phyloP scores from a whole-genome alignment of 2,113 vertebrate species.

The Thinocorus orbignyianus region DNA sequence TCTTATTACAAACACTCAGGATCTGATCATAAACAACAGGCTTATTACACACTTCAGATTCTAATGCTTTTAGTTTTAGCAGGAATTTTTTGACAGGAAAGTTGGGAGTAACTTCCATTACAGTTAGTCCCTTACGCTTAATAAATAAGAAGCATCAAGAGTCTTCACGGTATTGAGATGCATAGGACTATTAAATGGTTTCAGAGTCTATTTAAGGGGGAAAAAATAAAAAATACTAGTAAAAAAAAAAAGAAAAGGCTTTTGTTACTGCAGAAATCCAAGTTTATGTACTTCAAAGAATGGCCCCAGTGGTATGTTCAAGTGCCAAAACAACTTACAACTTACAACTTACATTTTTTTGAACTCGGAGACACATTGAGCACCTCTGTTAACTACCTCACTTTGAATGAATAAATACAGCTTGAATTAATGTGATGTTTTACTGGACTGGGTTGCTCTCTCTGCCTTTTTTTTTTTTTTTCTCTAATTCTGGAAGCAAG shows the following conservation, averaged over 20 bases:
- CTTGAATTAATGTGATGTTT: slow-evolving; percentile 5
- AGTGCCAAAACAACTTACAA: not conserved
- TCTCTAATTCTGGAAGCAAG: not conserved
- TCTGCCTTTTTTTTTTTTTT: not conserved
- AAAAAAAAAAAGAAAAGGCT: not conserved
- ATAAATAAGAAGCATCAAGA: slow-evolving; percentile 43
- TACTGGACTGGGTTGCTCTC: not conserved
- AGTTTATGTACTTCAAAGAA: not conserved
- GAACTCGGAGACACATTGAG: not conserved
- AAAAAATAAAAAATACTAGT: not conserved
- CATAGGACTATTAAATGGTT: not conserved
- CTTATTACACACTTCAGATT: not conserved
- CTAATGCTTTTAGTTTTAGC: not conserved
- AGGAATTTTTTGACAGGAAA: not conserved
- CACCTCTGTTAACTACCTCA: not conserved
- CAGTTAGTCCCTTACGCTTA: not conserved
- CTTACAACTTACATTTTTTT: not conserved
- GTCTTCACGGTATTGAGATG: not conserved
- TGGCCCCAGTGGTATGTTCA: not conserved
- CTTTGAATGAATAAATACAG: slow-evolving; percentile 14
- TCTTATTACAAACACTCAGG: not conserved
- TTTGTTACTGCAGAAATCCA: not conserved
- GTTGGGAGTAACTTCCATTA: not conserved
- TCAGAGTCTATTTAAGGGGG: not conserved
- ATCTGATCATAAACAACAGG: not conserved